These are phyloP conservation scores for Lysandra bellargus DNA, from an alignment of 2,888 invertebrate genomes.

Conservation along the genomic window DNA sequence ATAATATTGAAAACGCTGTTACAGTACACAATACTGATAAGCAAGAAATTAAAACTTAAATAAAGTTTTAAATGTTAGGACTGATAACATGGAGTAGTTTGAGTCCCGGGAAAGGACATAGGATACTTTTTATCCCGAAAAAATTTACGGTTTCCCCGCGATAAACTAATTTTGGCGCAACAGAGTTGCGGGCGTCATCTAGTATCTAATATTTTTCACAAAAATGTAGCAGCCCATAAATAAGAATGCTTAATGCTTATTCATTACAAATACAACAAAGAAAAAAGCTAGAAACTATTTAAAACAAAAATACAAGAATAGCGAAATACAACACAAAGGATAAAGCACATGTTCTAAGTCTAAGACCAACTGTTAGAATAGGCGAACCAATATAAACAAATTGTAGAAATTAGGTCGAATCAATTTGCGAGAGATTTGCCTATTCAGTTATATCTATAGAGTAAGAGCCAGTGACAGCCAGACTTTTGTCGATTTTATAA, in stretches of 20 bases:
- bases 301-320: background rate
- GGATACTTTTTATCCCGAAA: no score
- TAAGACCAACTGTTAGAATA: background rate
- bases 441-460: slow-evolving; percentile 1
- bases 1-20: background rate
- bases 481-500: no score
- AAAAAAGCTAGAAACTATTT: background rate
- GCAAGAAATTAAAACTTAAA: background rate
- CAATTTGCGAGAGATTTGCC: slow-evolving; percentile 15
- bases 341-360: background rate
- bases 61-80: background rate
- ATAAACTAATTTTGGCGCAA: no score
- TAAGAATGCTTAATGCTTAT: no score
- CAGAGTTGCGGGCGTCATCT: no score
- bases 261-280: background rate
- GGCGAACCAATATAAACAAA: slow-evolving; percentile 3
- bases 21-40: background rate
- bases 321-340: background rate
- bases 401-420: slow-evolving; percentile 25
- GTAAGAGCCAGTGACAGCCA: no score
- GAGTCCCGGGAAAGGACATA: no score
- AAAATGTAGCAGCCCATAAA: no score
- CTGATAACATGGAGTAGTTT: no score
- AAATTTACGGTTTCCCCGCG: no score
- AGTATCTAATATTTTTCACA: no score